Percentiles rank a stretch among this genome's conserved stretches.
Conservation (phyloP, 1,140 invertebrate species). For the Drosophila sp. region DNA sequence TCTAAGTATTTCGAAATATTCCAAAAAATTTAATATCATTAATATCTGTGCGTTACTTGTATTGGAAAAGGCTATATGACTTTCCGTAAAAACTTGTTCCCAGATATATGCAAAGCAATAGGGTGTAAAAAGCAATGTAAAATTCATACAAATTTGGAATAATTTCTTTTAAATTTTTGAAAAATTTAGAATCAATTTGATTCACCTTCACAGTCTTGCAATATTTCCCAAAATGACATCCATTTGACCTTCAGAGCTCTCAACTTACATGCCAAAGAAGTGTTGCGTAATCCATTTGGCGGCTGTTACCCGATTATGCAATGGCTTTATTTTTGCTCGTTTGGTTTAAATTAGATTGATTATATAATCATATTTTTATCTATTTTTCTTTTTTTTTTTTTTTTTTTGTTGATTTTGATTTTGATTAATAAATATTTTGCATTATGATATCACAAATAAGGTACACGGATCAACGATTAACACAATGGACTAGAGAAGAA, state of each 20-base stretch:
- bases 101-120: no score
- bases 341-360: slow-evolving; percentile 40
- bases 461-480: slow-evolving; percentile 73
- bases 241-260: background rate
- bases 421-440: slow-evolving; percentile 36
- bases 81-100: no score
- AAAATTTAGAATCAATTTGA: no score
- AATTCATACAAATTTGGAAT: no score
- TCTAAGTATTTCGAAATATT: no score
- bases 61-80: no score
- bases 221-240: background rate
- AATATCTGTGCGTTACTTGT: no score
- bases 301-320: slow-evolving; percentile 51
- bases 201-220: background rate
- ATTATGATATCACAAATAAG: slow-evolving; percentile 80
- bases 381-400: slow-evolving; percentile 37
- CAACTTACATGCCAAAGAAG: slow-evolving; percentile 59
- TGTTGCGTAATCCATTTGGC: slow-evolving; percentile 71
- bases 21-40: no score
- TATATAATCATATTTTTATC: slow-evolving; percentile 2
- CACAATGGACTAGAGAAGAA: slow-evolving; percentile 49
- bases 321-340: slow-evolving; percentile 29
- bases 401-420: background rate
- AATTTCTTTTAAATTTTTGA: no score
- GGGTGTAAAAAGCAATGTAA: no score